Percentiles rank a stretch among this genome's conserved stretches.
These are phyloP conservation scores for Notolabrus celidotus DNA, from an alignment of 2,797 vertebrate species.

Conservation along the genomic window DNA sequence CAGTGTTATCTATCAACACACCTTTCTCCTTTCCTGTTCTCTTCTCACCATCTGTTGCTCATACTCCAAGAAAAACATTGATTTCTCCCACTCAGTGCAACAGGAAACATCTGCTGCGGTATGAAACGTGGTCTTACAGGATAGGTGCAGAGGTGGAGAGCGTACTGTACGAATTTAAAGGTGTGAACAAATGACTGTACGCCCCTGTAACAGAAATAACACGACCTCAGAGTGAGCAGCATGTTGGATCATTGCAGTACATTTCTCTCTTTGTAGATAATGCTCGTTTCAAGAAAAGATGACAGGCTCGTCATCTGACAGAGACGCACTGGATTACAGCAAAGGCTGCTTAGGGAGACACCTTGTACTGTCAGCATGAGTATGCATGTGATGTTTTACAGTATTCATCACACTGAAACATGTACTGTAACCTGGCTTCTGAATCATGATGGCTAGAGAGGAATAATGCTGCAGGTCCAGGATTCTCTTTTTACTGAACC, in stretches of 20 bases:
- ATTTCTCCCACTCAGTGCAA: slow-evolving; percentile 60
- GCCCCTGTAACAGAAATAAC: slow-evolving; percentile 23
- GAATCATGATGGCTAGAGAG: too few species aligned
- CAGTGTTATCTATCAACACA: slow-evolving; percentile 65
- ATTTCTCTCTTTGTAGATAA: background rate
- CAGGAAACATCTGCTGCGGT: slow-evolving; percentile 80
- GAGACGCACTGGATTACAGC: background rate
- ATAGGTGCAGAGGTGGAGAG: slow-evolving; percentile 34
- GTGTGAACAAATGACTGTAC: slow-evolving; percentile 55
- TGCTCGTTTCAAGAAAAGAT: background rate
- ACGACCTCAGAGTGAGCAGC: background rate
- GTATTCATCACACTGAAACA: background rate
- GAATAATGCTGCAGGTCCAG: too few species aligned
- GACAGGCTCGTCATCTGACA: background rate
- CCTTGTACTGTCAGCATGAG: background rate
- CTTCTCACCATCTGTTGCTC: slow-evolving; percentile 64
- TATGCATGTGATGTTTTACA: too few species aligned
- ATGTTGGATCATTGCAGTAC: background rate
- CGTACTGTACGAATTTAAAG: slow-evolving; percentile 29
- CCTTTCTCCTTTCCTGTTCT: slow-evolving; percentile 62
- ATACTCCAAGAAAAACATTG: slow-evolving; percentile 66
- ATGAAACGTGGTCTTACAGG: slow-evolving; percentile 53
- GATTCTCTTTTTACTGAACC: too few species aligned
- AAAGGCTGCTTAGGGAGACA: background rate
- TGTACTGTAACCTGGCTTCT: background rate